Evolutionary conservation across 1,140 invertebrate genomes (phyloP), one percentile per base, ranked within the genome.

Genomic region (Drosophila kikkawai): DNA sequence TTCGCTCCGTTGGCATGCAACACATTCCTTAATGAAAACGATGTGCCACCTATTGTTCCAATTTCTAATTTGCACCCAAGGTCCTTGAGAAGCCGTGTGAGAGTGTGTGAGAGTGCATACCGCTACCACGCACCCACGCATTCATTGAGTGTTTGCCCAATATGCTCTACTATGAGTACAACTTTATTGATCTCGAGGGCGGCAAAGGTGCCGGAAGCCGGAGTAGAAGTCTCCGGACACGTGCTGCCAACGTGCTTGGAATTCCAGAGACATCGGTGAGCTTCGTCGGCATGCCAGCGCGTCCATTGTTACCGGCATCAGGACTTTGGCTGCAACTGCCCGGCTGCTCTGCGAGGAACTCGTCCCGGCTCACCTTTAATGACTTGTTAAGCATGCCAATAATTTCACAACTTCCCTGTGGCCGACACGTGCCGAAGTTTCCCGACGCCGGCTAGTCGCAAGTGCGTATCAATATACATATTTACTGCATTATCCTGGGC

Each of bases 301-400:
- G 61, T 80, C 67, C 59, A 56, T 70, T 78, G 75, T 69, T 79
- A 68, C 59, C 57, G 68, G 42, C 56, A 58, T n/a, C 68, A 67
- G 39, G 63, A 55, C 34, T 45, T 34, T n/a, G 53, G 36, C 29
- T 79, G 64, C 50, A 61, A 56, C 44, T 50, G 45, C 42, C 48
- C 29, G 42, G 15, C 45, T 39, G 39, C 59, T 66, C 48, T 47
- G n/a, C 5, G 9, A 59, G 37, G 36, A 44, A 7, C 26, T 55
- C 26, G 66, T 41, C 65, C 51, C 15, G 32, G 4, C 36, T 32
- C 60, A 44, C 29, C 79, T 80, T 68, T 86, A 86, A 90, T 91
- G 86, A 91, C 82, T 80, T 80, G 85, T 82, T 90, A 91, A 91
- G 79, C 81, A 91, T 91, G 80, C 75, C 80, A 91, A 91, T 91